A percentile compares a stretch with the other conserved stretches of the same genome.
phyloP scores from a whole-genome alignment of 2,888 invertebrate species.

The Onthophagus sagittarius region DNA sequence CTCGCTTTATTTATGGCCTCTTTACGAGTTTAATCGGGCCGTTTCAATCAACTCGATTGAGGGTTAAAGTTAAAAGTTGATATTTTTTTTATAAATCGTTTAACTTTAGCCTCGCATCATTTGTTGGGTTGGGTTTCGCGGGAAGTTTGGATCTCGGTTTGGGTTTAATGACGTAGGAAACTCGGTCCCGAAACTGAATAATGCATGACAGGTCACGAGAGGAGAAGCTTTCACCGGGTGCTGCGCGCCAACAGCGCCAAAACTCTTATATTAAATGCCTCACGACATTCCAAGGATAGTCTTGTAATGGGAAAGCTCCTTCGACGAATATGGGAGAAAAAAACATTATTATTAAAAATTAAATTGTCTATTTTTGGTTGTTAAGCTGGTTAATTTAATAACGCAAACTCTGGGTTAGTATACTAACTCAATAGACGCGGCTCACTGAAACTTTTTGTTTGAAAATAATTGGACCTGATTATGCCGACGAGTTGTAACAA shows the following conservation, averaged over 20 bases:
- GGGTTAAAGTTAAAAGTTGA: neutral
- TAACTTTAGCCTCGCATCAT: neutral
- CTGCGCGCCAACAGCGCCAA: neutral
- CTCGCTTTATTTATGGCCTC: neutral
- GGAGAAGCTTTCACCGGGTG: neutral
- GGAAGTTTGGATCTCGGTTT: neutral
- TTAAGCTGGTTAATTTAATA: neutral
- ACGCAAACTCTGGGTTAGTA: neutral
- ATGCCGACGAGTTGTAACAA: neutral
- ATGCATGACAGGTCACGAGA: slow-evolving; percentile 5
- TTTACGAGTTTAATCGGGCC: neutral
- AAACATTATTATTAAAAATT: no score
- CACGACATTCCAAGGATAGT: slow-evolving; percentile 24
- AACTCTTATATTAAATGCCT: slow-evolving; percentile 33
- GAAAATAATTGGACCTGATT: neutral
- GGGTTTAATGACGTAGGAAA: neutral
- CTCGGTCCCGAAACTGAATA: neutral
- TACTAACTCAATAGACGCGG: neutral
- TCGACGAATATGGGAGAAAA: neutral
- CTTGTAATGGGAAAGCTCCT: neutral
- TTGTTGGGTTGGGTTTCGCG: neutral
- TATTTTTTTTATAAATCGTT: neutral
- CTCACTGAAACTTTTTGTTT: neutral
- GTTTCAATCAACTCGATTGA: neutral
- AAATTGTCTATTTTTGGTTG: no score